Evolutionary conservation across 2,113 vertebrate genomes (phyloP), one percentile per base, ranked within the genome.

Genomic region (Sciurus niger): DNA sequence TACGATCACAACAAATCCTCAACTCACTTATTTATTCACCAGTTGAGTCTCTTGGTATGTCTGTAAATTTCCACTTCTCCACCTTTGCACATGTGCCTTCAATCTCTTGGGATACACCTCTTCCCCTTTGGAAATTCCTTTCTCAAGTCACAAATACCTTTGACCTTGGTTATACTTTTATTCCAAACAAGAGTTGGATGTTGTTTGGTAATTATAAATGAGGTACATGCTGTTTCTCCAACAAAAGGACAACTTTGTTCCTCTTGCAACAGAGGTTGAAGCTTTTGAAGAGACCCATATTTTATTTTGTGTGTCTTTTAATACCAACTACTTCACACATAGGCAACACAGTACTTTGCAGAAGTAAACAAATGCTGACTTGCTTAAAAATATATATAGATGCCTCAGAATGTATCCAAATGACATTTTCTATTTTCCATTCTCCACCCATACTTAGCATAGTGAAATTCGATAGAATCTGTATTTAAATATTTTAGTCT

Each of bases 391-490:
- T 8, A 84, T 18, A 93, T 10, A 86, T 30, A 53, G 40, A 40
- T 53, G 58, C 74, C 51, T 95, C 84, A 84, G 55, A 78, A 93
- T 87, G 43, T 80, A 95, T 90, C 20, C 93, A 55, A 92, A 86
- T 43, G 73, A 85, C 55, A 86, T 84, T 96, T 63, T 94, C 76
- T 92, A 95, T 94, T 96, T 96, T 93, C 77, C 76, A 95, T 83
- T 90, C 72, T 34, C 92, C 96, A 90, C 93, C 94, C 90, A 96
- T 37, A 89, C 18, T 79, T 79, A 92, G 70, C 79, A 93, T 89
- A 82, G 82, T 95, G 63, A 97, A 92, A 95, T 24, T n/a, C 63
- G 22, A 92, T 6, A 83, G 0, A 92, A 94, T 85, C 53, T 96
- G 18, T 51, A 94, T 85, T 93, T 96, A 91, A 94, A 34, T 84